Base-by-base conservation (phyloP, 2,888 invertebrate genomes). In the Autographa pulchrina region DNA sequence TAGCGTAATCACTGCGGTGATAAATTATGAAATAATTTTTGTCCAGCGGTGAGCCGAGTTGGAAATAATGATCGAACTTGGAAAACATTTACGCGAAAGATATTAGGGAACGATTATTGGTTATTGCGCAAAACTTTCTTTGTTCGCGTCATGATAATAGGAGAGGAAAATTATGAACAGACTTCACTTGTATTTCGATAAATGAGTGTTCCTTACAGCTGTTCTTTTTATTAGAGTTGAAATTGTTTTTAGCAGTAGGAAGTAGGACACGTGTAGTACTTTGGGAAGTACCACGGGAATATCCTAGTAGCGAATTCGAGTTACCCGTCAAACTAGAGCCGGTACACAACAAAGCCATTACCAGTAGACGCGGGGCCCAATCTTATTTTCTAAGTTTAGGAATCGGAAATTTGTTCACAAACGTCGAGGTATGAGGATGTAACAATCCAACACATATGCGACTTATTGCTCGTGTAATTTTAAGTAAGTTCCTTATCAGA, bases 331-430 rank as follows among this genome's bases (percentile, higher is more conserved):
- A 90, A 92, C 85, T 85, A 81, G 86, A 88, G 86, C 88, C 88
- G 84, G 90, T 90, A 93, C 93, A 94, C 92, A 93, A 93, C 91
- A 93, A 93, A 92, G 91, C 93, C 92, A 93, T 93, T 93, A 93
- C 89, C 85, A 86, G 85, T 85, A 86, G 88, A 88, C 85, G 86
- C 86, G 83, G 77, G 84, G 83, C 88, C 88, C 86, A 90, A 92
- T 92, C 90, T 91, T 92, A 92, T 92, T 90, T 90, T 85, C 87
- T 85, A 89, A 90, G 87, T 91, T 91, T 85, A 88, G 87, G 86
- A 89, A 89, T 90, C 87, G 89, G 83, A 89, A 89, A 88, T 84
- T 90, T 89, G 78, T 82, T 82, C 82, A 82, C 83, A 84, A 85
- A 85, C 81, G 72, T 71, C 73, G 77, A 83, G 81, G 78, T 81